Base-by-base conservation (phyloP, 2,888 invertebrate species). In the Cephus runcator region DNA sequence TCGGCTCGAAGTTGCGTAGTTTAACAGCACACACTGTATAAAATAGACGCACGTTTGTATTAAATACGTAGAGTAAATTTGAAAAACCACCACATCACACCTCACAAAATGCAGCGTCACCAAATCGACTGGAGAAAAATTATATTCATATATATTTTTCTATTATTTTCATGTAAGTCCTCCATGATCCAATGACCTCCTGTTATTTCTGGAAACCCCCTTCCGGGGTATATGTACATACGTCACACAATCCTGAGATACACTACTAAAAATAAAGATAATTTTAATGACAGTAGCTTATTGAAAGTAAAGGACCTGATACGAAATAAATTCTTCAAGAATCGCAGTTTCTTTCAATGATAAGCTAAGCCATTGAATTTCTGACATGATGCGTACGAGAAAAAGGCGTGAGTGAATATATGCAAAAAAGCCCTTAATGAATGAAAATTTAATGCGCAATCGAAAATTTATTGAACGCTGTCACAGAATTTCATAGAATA, bases 1-100 rank as follows among this genome's bases (percentile, higher is more conserved):
- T 88, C 90, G 89, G 89, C 90, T 86, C 87, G 86, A 88, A 88
- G 89, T 90, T 89, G 87, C 87, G 90, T 90, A 90, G 90, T 90
- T 88, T 89, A 88, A 89, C 88, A 88, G 89, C 90, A 90, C 90
- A 85, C 88, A 89, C 89, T 89, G 88, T 89, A 89, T 87, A 89
- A 88, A 87, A 87, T 89, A 89, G 90, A 87, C 86, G 87, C 88
- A 88, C 89, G 86, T 88, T 89, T 88, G 82, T 88, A 85, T 85
- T 86, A 85, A 69, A 81, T 85, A 87, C 83, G 75, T 75, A 77
- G 12, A 73, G 80, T 73, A 77, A 73, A 69, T 77, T 73, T 73
- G 75, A 73, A 73, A 78, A 33, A 4, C 33, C 35, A 77, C 31
- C 35, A 30, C 34, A 35, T 34, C 68, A 33, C 35, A 34, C 69